phyloP scores from a whole-genome alignment of 2,888 invertebrate species.

The Acanthococcus lagerstroemiae region DNA sequence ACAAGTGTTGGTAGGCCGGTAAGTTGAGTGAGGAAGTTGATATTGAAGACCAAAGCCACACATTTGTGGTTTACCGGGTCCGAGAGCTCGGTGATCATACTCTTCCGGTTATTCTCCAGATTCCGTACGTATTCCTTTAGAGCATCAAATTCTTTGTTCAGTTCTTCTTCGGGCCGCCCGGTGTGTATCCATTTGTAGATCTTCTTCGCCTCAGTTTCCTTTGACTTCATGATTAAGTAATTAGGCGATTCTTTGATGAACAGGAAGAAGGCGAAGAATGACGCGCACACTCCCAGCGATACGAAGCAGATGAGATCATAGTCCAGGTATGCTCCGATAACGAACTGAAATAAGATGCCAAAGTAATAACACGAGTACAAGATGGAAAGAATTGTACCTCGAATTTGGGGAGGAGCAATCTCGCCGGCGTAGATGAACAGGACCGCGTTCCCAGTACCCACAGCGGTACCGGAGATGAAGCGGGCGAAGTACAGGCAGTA shows the following conservation, averaged over 20 bases:
- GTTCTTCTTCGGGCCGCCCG: slow-evolving; percentile 3
- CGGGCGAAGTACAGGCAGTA: slow-evolving; percentile 34
- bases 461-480: slow-evolving; percentile 35
- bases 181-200: slow-evolving; percentile 10
- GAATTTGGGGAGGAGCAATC: slow-evolving; percentile 34
- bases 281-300: slow-evolving; percentile 45
- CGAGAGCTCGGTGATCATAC: slow-evolving; percentile 1
- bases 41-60: slow-evolving; percentile 13
- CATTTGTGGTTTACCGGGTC: slow-evolving; percentile 18
- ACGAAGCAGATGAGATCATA: slow-evolving; percentile 43
- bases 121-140: slow-evolving; percentile 10
- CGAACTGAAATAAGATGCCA: slow-evolving; percentile 36
- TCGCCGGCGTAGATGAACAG: slow-evolving; percentile 37
- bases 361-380: slow-evolving; percentile 35
- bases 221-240: not conserved
- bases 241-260: slow-evolving; percentile 20
- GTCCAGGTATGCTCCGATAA: slow-evolving; percentile 38
- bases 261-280: slow-evolving; percentile 41
- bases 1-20: slow-evolving; percentile 15
- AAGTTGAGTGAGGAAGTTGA: slow-evolving; percentile 20
- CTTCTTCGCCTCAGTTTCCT: not conserved
- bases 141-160: slow-evolving; percentile 22
- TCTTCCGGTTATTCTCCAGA: not conserved
- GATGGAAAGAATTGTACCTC: slow-evolving; percentile 36
- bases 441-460: slow-evolving; percentile 37